A percentile compares a stretch with the other conserved stretches of the same genome.
Evolutionary conservation across 2,113 vertebrate species (phyloP).

Genomic region (Saimiri boliviensis): DNA sequence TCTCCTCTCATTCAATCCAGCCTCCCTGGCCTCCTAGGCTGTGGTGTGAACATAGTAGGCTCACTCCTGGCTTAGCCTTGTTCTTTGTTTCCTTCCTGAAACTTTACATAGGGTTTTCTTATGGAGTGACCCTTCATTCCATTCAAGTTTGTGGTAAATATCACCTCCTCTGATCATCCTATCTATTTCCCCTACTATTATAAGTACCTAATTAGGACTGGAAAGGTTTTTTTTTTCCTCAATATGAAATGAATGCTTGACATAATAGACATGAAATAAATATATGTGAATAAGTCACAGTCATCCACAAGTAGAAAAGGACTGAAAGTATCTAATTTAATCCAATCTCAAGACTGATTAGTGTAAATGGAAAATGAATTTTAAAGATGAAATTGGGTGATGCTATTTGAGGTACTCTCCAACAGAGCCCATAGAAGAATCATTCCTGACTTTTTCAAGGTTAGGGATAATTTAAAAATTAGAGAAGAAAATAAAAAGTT

Average conservation of each 20-base stretch:
- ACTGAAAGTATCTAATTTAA: background rate
- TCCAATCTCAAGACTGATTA: background rate
- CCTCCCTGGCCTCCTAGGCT: background rate
- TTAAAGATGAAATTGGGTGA: background rate
- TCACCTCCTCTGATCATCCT: background rate
- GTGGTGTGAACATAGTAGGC: background rate
- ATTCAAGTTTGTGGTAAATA: background rate
- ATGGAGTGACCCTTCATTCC: background rate
- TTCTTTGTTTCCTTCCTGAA: background rate
- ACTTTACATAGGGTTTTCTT: background rate
- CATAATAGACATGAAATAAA: background rate
- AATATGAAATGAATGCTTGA: background rate
- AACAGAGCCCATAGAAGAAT: background rate
- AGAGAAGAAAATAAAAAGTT: background rate
- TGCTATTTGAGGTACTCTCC: background rate
- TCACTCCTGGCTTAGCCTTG: background rate
- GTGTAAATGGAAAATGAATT: background rate
- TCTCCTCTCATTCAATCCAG: background rate
- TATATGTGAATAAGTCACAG: background rate
- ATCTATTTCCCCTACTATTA: background rate
- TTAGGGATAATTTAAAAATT: constrained; percentile 1
- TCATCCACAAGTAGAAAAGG: background rate
- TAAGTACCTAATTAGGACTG: background rate
- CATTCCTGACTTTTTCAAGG: background rate
- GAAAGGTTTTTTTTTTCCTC: background rate